Conservation (phyloP, 1,140 invertebrate species). For the Pantala flavescens region DNA sequence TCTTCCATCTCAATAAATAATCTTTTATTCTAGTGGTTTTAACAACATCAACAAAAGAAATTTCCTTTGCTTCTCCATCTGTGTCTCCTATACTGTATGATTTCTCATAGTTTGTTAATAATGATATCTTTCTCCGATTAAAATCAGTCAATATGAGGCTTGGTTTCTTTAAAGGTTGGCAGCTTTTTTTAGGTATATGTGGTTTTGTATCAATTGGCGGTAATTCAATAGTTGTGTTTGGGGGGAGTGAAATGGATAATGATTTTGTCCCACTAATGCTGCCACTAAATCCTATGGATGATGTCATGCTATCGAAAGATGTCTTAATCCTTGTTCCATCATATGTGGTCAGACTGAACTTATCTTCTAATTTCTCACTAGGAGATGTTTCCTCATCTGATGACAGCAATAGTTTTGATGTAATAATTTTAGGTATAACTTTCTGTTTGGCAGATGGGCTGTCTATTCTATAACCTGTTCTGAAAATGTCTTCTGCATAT, state of each 20-base stretch:
- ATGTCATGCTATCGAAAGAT: not conserved
- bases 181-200: not conserved
- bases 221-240: not conserved
- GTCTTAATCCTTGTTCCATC: not conserved
- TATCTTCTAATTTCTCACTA: not conserved
- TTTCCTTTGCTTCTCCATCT: not conserved
- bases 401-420: not conserved
- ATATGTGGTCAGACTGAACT: not conserved
- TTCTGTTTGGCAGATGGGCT: not conserved
- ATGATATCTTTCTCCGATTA: not conserved
- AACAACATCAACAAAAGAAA: not conserved
- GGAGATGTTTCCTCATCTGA: not conserved
- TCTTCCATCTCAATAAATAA: not conserved
- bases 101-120: not conserved
- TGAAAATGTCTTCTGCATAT: not conserved
- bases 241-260: not conserved
- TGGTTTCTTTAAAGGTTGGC: not conserved
- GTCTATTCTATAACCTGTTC: not conserved
- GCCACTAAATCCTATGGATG: not conserved
- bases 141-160: not conserved
- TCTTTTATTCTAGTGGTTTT: not conserved
- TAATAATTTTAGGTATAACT: not conserved
- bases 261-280: not conserved
- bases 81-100: not conserved
- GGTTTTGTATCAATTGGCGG: not conserved